phyloP scores from a whole-genome alignment of 2,797 vertebrate genomes.

The Pyrocephalus nanus region DNA sequence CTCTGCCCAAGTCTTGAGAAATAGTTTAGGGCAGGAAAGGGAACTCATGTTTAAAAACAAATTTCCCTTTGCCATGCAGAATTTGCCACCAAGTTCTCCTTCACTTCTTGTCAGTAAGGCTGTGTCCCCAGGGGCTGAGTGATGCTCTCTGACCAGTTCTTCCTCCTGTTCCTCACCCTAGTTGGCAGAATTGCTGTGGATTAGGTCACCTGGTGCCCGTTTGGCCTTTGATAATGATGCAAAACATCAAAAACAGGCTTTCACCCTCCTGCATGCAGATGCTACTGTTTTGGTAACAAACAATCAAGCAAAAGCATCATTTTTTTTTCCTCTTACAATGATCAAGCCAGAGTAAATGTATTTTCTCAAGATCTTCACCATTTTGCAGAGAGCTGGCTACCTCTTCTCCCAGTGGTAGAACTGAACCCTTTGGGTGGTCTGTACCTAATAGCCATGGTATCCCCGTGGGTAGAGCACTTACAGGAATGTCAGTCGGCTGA shows the following conservation, averaged over 20 bases:
- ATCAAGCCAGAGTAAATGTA: background rate
- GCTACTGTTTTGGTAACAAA: background rate
- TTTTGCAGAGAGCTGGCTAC: background rate
- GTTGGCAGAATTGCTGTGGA: background rate
- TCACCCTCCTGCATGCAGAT: background rate
- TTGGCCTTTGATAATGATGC: background rate
- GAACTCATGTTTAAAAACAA: background rate
- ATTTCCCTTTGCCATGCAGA: background rate
- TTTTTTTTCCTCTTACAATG: background rate
- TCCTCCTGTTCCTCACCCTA: background rate
- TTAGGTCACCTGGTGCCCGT: background rate
- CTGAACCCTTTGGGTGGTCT: background rate
- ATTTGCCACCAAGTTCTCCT: background rate
- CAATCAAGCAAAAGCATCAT: background rate
- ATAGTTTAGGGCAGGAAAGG: background rate
- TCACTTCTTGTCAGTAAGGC: background rate
- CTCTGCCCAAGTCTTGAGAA: constrained; percentile 7
- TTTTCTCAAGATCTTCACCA: background rate
- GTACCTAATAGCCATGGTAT: fast-evolving
- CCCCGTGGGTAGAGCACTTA: fast-evolving
- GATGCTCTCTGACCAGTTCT: background rate
- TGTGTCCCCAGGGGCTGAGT: background rate
- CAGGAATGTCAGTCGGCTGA: background rate
- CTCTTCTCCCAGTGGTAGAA: background rate
- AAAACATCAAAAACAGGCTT: background rate